Percentiles rank a stretch among this genome's conserved stretches.
Conservation (phyloP, 2,888 invertebrate species). For the Rhagonycha lutea region DNA sequence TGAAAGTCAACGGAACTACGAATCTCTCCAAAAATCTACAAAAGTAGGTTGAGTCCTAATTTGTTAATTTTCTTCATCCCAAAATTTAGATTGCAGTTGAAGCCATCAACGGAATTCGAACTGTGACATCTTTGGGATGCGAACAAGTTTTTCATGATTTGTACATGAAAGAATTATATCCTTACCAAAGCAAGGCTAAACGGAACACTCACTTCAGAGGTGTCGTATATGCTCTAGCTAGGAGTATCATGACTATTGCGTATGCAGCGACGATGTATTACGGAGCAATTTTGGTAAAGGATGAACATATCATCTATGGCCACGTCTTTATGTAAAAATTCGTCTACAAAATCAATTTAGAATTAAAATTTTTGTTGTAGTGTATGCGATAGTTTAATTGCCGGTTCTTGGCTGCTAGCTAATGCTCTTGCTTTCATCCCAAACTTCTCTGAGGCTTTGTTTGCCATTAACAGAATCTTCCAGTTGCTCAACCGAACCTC, state of each 20-base stretch:
- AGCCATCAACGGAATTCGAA: conserved; percentile 60
- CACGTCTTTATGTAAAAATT: too few species aligned
- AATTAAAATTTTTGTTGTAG: conserved; percentile 50
- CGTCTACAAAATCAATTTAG: too few species aligned
- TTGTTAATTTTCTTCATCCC: conserved; percentile 68
- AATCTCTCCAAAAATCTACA: conserved; percentile 58
- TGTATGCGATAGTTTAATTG: conserved; percentile 72
- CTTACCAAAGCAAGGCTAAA: conserved; percentile 64
- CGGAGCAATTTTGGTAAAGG: conserved; percentile 69
- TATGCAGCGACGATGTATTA: conserved; percentile 74
- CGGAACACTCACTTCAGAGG: conserved; percentile 68
- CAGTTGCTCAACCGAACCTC: conserved; percentile 66
- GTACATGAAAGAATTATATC: conserved; percentile 49
- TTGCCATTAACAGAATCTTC: conserved; percentile 71
- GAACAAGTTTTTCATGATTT: too few species aligned
- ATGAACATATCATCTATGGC: conserved; percentile 39
- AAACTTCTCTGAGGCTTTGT: conserved; percentile 70
- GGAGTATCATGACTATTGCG: conserved; percentile 71
- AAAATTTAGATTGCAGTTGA: conserved; percentile 72
- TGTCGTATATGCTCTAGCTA: conserved; percentile 69
- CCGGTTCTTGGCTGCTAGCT: conserved; percentile 71
- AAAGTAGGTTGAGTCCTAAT: conserved; percentile 62
- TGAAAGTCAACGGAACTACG: conserved; percentile 65
- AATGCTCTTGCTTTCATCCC: conserved; percentile 54
- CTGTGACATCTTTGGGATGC: too few species aligned